Base-by-base conservation (phyloP, 64 coral and sea anemone genomes). In the Dendrophyllia cribrosa region DNA sequence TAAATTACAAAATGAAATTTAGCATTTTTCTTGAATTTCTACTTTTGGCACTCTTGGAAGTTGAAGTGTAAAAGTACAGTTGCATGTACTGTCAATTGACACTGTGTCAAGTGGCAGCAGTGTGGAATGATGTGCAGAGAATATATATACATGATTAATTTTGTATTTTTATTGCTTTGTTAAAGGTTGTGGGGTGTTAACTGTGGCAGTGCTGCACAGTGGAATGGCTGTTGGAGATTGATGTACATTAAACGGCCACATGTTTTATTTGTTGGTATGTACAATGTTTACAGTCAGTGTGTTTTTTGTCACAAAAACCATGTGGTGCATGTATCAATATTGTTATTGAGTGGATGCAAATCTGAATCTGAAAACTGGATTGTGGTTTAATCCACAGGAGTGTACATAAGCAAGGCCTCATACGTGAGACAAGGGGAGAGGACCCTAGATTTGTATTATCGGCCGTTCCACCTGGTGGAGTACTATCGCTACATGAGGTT, bases 401-500 rank as follows among this genome's bases (percentile, higher is more conserved):
- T 99, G 14, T 99, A 99, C 51, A 96, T 99, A 72, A 96, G 97
- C 70, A 96, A 96, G 71, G 80, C 88, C 13, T 88, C 91, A 9
- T 99, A 99, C 65, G 85, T 95, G 13, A 75, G 94, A 9, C 91
- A 77, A 78, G 76, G 97, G 53, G 97, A 99, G 43, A 83, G 70
- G 65, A 81, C 69, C 4, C 62, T 96, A 48, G 78, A 96, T 34
- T 48, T 75, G 9, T 91, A 58, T 52, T 97, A 97, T 56, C 88
- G 94, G 24, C 90, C 94, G 6, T 87, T 91, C 43, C 97, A 99
- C 16, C 48, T 96, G 15, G 91, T 99, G 22, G 84, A 92, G 55
- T 99, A 99, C 59, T 99, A 96, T 70, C 89, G 97, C 88, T 99
- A 99, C 74, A 90, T 99, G 65, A 87, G 97, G 45, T 99, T 99